These are phyloP conservation scores for Tenrec ecaudatus DNA, from an alignment of 2,113 vertebrate genomes.

Conservation along the genomic window DNA sequence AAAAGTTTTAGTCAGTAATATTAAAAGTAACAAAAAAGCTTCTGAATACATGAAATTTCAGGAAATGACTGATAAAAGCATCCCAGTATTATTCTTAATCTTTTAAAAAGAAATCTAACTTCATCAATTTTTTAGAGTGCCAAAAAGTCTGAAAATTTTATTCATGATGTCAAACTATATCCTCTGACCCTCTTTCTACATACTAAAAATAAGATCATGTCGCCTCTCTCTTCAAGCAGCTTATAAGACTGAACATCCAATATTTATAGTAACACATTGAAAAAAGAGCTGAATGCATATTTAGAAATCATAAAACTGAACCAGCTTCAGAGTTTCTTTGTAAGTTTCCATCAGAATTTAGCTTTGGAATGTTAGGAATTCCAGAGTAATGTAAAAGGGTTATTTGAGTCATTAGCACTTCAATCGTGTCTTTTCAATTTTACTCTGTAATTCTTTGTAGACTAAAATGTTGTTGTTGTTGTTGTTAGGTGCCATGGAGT, in stretches of 20 bases:
- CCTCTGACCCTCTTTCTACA: neutral
- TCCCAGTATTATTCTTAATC: neutral
- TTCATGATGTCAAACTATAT: neutral
- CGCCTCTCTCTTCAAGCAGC: neutral
- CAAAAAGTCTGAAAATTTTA: neutral
- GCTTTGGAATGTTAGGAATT: neutral
- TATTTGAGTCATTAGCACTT: neutral
- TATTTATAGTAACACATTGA: neutral
- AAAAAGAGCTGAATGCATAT: slow-evolving; percentile 22
- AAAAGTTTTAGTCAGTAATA: slow-evolving; percentile 18
- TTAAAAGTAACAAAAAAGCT: neutral
- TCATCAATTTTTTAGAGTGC: neutral
- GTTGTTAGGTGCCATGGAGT: no score
- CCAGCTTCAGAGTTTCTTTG: neutral
- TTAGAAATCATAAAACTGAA: slow-evolving; percentile 21
- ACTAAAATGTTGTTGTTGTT: neutral
- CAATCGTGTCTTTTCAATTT: neutral
- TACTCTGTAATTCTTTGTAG: slow-evolving; percentile 12
- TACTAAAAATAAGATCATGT: neutral
- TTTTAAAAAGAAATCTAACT: slow-evolving; percentile 31
- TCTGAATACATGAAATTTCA: slow-evolving; percentile 11
- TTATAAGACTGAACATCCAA: neutral
- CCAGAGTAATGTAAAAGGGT: neutral
- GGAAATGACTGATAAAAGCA: neutral
- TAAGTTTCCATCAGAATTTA: slow-evolving; percentile 1